Evolutionary conservation across 2,113 vertebrate species (phyloP).

Genomic region (Trogon melanurus): DNA sequence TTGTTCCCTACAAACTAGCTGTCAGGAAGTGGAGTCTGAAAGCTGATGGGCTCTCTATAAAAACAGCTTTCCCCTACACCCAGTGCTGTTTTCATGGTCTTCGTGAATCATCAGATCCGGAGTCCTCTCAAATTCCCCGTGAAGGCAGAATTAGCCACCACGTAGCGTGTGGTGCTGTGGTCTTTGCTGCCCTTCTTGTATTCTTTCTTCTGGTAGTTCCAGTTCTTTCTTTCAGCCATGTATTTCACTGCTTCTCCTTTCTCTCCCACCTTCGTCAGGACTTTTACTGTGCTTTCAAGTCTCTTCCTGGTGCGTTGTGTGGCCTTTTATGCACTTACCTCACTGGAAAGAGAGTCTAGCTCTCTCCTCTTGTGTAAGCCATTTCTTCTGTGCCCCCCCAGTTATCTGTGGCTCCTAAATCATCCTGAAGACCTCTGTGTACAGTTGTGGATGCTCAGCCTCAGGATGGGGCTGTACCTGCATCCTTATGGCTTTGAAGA

Average conservation of each 20-base stretch:
- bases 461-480: not conserved
- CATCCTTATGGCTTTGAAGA: not conserved
- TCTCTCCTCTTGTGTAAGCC: not conserved
- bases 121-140: not conserved
- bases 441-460: not conserved
- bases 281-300: not conserved
- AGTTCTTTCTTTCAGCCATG: not conserved
- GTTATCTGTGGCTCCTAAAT: not conserved
- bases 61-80: not conserved
- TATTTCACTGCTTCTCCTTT: not conserved
- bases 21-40: conserved; percentile 30
- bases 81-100: not conserved
- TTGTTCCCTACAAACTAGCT: not conserved
- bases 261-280: not conserved
- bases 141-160: not conserved
- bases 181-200: not conserved
- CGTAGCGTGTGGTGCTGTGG: not conserved
- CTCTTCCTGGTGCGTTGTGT: not conserved
- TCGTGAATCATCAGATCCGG: not conserved
- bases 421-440: not conserved
- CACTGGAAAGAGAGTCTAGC: not conserved
- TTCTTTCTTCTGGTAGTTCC: not conserved
- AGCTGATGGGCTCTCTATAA: not conserved
- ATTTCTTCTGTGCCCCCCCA: not conserved
- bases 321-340: not conserved